Percentiles rank a stretch among this genome's conserved stretches.
Conservation (phyloP, 2,888 invertebrate species). For the Apoda limacodes region DNA sequence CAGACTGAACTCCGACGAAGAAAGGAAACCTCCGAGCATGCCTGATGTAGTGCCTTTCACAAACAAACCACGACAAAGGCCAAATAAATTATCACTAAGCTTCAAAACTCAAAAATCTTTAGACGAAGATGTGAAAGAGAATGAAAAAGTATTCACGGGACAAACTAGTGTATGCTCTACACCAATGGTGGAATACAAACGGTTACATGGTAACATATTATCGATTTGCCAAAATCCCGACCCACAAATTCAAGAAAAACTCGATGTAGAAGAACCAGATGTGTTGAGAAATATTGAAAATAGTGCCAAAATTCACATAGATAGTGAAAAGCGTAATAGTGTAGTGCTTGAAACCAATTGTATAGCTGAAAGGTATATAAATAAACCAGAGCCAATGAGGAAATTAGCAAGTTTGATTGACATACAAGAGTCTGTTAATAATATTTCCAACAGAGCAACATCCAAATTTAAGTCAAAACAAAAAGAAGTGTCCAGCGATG, state of each 20-base stretch:
- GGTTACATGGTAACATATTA: conserved; percentile 78
- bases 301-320: conserved; percentile 35
- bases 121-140: conserved; percentile 68
- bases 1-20: conserved; percentile 32
- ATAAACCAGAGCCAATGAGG: conserved; percentile 54
- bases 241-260: conserved; percentile 63
- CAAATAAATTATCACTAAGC: conserved; percentile 69
- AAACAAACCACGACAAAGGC: conserved; percentile 59
- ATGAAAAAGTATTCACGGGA: conserved; percentile 69
- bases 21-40: conserved; percentile 41
- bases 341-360: conserved; percentile 49
- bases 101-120: conserved; percentile 68
- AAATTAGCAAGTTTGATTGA: conserved; percentile 72
- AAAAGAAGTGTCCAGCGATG: conserved; percentile 30
- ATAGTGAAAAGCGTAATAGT: conserved; percentile 45
- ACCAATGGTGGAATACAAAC: conserved; percentile 81
- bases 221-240: conserved; percentile 79
- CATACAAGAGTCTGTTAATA: conserved; percentile 71
- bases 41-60: conserved; percentile 65
- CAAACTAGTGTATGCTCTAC: conserved; percentile 84
- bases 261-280: conserved; percentile 39
- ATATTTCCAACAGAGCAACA: conserved; percentile 66
- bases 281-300: conserved; percentile 50
- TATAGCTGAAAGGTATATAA: conserved; percentile 60
- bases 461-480: conserved; percentile 56